A percentile compares a stretch with the other conserved stretches of the same genome.
Evolutionary conservation across 2,888 invertebrate species (phyloP).

Genomic region (Sinohyriopsis cumingii): DNA sequence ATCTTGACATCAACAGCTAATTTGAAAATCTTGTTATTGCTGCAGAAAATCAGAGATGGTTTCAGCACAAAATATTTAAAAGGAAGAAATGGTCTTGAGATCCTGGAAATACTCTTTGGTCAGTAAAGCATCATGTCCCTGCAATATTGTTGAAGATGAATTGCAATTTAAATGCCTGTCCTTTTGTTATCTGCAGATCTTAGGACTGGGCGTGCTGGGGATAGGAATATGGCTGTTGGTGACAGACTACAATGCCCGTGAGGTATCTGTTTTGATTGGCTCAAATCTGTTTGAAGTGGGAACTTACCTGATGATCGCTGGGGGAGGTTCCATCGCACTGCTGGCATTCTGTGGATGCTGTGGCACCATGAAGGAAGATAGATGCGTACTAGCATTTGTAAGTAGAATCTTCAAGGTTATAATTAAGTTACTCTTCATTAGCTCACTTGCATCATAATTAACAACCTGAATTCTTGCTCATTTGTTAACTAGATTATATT

Average conservation of each 20-base stretch:
- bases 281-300: conserved; percentile 62
- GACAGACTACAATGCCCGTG: conserved; percentile 63
- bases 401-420: conserved; percentile 32
- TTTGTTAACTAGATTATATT: too few species aligned
- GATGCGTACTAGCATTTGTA: conserved; percentile 65
- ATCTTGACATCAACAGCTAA: too few species aligned
- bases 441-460: neutral
- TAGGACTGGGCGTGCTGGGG: conserved; percentile 59
- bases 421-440: neutral
- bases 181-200: conserved; percentile 44
- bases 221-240: conserved; percentile 64
- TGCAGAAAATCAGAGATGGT: too few species aligned
- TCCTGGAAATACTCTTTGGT: too few species aligned
- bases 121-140: too few species aligned
- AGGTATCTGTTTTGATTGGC: conserved; percentile 61
- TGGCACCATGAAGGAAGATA: conserved; percentile 65
- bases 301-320: conserved; percentile 62
- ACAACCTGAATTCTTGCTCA: neutral
- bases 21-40: too few species aligned
- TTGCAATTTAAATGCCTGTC: neutral
- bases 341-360: conserved; percentile 67
- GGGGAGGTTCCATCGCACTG: conserved; percentile 62
- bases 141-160: too few species aligned
- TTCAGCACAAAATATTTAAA: too few species aligned
- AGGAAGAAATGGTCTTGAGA: too few species aligned